Evolutionary conservation across 2,888 invertebrate genomes (phyloP).

Genomic region (Noctua janthina): DNA sequence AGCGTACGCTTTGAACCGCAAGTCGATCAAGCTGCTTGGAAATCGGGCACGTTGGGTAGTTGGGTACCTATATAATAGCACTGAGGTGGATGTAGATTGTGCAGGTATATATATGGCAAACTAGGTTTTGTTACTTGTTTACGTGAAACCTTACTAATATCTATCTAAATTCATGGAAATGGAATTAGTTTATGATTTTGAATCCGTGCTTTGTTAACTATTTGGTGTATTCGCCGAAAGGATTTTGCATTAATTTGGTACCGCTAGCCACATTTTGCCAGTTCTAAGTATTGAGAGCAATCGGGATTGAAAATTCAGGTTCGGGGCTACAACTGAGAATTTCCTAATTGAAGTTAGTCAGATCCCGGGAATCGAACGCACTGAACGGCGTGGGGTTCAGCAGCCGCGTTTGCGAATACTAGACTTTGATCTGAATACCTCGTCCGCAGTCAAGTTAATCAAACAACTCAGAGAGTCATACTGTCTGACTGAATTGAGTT

Average conservation of each 20-base stretch:
- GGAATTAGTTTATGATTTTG: neutral
- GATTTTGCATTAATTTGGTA: neutral
- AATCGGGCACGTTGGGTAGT: slow-evolving; percentile 26
- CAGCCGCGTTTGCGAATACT: neutral
- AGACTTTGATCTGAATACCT: neutral
- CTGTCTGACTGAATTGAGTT: neutral
- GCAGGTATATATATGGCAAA: neutral
- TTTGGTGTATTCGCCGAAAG: neutral
- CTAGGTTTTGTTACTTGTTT: neutral
- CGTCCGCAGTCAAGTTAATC: neutral
- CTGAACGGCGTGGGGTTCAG: neutral
- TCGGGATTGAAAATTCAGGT: neutral
- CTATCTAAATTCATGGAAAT: neutral
- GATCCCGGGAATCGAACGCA: neutral
- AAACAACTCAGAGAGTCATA: neutral
- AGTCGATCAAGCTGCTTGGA: slow-evolving; percentile 50
- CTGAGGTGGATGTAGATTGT: neutral
- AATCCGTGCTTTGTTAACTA: neutral
- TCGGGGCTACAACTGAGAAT: neutral
- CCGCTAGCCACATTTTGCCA: neutral
- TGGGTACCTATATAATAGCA: neutral
- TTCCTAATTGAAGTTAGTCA: neutral
- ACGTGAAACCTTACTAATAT: neutral
- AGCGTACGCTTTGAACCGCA: slow-evolving; percentile 39
- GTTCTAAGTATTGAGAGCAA: neutral